Evolutionary conservation across 2,888 invertebrate genomes (phyloP), one percentile per base, ranked within the genome.

Genomic region (Ypsolopha scabrella): DNA sequence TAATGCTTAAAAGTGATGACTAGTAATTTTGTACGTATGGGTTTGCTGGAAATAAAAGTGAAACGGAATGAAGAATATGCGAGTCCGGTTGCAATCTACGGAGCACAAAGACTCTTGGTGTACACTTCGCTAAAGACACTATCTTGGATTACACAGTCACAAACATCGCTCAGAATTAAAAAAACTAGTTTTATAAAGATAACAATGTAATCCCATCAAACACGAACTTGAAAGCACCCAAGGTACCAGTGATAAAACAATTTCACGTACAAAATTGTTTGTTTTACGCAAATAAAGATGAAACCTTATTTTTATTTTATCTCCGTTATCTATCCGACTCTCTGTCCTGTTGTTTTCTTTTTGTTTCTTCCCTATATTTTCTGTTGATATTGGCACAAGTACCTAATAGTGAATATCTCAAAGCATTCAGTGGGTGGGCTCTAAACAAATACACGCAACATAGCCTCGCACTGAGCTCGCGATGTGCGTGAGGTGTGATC

Each of bases 101-200:
- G 86, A 86, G 87, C 87, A 86, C 86, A 76, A 86, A 82, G 81
- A 82, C 86, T 86, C 85, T 87, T 83, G 85, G 80, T 81, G 80
- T 80, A 80, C 78, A 80, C 80, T 79, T 69, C 75, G 79, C 76
- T 77, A 73, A 76, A 61, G 68, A 86, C 83, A 85, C 83, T 79
- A 82, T 85, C 85, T 85, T 86, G 85, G 85, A 86, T 86, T 83
- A 86, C 86, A 86, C 85, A 77, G 73, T 85, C 85, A 86, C 86
- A 76, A 74, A 81, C 81, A 80, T 81, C 79, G 79, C 68, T 64
- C 57, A 57, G 58, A 61, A 52, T 11, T 13, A 10, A 11, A 47
- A 13, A 47, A 41, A 41, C 24, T 24, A 2, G 24, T 24, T 24
- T 24, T 24, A 24, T 3, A 24, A 24, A 24, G 24, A 24, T 24